phyloP scores from a whole-genome alignment of 2,888 invertebrate genomes.

The Pollenia amentaria region DNA sequence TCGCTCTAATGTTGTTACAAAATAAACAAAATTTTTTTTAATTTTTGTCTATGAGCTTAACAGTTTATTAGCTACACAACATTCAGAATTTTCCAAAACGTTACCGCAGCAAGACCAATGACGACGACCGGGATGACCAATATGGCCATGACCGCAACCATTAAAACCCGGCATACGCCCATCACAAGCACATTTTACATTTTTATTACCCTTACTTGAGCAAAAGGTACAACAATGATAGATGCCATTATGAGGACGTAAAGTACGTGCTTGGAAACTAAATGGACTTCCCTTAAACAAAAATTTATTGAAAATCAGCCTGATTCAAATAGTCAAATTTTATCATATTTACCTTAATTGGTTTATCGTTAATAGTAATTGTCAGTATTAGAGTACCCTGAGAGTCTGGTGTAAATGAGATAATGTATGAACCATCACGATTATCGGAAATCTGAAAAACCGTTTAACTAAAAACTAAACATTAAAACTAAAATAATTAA shows the following conservation, averaged over 20 bases:
- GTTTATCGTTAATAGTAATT: conserved; percentile 87
- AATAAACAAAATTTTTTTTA: background rate
- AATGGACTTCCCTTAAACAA: conserved; percentile 88
- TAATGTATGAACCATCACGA: conserved; percentile 88
- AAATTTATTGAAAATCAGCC: background rate
- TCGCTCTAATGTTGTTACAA: too few relatives aligned
- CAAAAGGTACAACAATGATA: conserved; percentile 94
- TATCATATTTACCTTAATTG: conserved; percentile 86
- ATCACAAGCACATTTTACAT: conserved; percentile 89
- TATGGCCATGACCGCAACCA: conserved; percentile 93
- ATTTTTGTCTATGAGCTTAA: conserved; percentile 77
- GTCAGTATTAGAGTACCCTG: conserved; percentile 88
- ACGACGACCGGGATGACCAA: conserved; percentile 91
- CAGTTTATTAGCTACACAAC: conserved; percentile 85
- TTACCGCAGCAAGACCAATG: conserved; percentile 94
- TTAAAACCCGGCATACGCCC: conserved; percentile 90
- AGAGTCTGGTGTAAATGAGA: conserved; percentile 87
- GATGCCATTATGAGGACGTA: conserved; percentile 88
- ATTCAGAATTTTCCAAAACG: conserved; percentile 87
- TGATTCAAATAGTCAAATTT: background rate
- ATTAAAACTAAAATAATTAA: conserved; percentile 1
- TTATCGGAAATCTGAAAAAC: conserved; percentile 85
- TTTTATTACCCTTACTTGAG: conserved; percentile 90
- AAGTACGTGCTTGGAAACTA: conserved; percentile 87
- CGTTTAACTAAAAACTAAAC: background rate